These are phyloP conservation scores for Heliocidaris tuberculata DNA, from an alignment of 35 echinoderm and acorn worm genomes.

Conservation along the genomic window DNA sequence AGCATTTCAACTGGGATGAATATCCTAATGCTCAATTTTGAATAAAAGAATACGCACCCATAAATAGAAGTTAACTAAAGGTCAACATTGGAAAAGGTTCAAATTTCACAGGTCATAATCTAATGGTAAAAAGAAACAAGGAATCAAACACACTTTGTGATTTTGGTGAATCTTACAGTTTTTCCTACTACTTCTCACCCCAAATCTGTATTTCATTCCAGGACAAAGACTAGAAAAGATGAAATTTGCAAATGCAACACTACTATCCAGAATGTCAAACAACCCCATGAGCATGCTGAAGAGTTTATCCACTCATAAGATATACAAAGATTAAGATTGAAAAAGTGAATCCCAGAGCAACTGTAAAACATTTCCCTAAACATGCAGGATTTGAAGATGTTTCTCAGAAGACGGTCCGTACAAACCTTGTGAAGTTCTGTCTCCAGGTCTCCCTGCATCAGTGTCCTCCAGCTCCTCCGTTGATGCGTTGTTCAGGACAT, in stretches of 20 bases:
- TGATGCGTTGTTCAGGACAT: neutral
- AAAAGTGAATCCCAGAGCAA: neutral
- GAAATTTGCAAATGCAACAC: neutral
- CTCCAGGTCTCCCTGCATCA: slow-evolving; percentile 1
- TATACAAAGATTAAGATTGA: neutral
- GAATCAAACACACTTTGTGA: no score
- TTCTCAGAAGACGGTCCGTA: neutral
- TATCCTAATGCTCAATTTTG: no score
- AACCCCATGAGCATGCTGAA: neutral
- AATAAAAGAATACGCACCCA: no score
- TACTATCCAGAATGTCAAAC: neutral
- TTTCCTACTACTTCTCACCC: neutral
- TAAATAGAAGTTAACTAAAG: no score
- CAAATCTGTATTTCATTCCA: neutral
- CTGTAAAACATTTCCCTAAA: neutral
- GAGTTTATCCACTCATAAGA: neutral
- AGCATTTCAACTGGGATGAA: no score
- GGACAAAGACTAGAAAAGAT: neutral
- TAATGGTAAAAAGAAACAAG: no score
- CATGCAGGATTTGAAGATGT: neutral
- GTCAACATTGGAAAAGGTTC: no score
- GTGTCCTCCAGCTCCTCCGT: slow-evolving; percentile 23
- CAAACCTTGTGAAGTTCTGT: slow-evolving; percentile 35
- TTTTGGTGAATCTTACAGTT: neutral
- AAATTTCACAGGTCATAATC: no score